A percentile compares a stretch with the other conserved stretches of the same genome.
Evolutionary conservation across 2,113 vertebrate species (phyloP).

Genomic region (Hymenochirus boettgeri): DNA sequence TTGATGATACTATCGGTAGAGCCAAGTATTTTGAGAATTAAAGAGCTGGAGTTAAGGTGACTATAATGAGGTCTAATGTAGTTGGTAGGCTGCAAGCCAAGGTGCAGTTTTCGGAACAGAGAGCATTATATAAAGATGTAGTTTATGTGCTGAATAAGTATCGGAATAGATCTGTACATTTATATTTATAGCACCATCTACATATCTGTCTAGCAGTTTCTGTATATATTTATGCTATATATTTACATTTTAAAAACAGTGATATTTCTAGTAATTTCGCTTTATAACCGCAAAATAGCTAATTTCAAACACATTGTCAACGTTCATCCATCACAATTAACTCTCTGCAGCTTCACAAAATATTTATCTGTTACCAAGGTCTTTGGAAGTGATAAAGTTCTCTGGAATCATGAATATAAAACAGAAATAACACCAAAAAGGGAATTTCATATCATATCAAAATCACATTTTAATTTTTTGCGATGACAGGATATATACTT

Average conservation of each 20-base stretch:
- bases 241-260: constrained; percentile 44
- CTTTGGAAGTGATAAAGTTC: constrained; percentile 15
- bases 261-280: constrained; percentile 37
- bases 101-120: constrained; percentile 22
- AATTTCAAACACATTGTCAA: constrained; percentile 21
- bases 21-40: constrained; percentile 25
- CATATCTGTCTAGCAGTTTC: constrained; percentile 23
- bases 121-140: constrained; percentile 32
- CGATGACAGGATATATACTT: background rate
- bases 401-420: background rate
- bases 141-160: constrained; percentile 31
- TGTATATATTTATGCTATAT: constrained; percentile 36
- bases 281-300: constrained; percentile 30
- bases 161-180: constrained; percentile 33
- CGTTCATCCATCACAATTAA: constrained; percentile 36
- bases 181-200: constrained; percentile 34
- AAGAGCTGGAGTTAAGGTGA: constrained; percentile 31
- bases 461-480: constrained; percentile 1
- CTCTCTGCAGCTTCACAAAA: constrained; percentile 15
- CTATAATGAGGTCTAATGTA: constrained; percentile 40
- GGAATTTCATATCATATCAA: background rate
- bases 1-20: constrained; percentile 43
- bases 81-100: constrained; percentile 27
- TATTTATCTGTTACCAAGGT: constrained; percentile 11
- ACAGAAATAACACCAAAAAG: background rate